Conservation (phyloP, 2,797 vertebrate species). For the Philypnodon macrostomus region DNA sequence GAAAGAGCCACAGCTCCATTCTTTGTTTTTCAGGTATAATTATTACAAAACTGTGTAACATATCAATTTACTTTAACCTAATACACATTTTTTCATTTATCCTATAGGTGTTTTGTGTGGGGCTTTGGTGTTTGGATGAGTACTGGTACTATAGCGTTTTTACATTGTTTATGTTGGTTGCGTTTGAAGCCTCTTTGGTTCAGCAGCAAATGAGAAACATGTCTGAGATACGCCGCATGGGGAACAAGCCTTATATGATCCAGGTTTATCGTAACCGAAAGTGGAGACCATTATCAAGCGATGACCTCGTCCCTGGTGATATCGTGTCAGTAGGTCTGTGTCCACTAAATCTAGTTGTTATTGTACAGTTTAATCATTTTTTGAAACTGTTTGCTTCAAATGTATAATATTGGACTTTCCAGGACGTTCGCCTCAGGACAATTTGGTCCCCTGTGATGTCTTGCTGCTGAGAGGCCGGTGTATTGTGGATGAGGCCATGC, state of each 20-base stretch:
- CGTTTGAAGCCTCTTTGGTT: conserved; percentile 94
- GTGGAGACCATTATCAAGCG: conserved; percentile 93
- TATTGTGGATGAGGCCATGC: conserved; percentile 96
- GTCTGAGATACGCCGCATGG: conserved; percentile 94
- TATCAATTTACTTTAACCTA: neutral
- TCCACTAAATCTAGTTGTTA: conserved; percentile 11
- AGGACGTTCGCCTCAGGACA: conserved; percentile 94
- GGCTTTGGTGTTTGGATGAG: conserved; percentile 95
- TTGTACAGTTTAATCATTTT: neutral
- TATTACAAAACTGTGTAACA: neutral
- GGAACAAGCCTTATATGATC: conserved; percentile 93
- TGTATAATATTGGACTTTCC: conserved; percentile 13
- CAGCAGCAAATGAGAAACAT: conserved; percentile 98
- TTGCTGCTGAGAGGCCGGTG: conserved; percentile 91
- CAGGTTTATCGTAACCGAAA: conserved; percentile 97
- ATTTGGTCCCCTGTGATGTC: conserved; percentile 92
- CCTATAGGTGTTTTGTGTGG: conserved; percentile 92
- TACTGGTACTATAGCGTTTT: conserved; percentile 99
- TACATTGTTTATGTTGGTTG: conserved; percentile 96
- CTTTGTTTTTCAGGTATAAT: conserved; percentile 92
- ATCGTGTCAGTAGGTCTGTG: conserved; percentile 88
- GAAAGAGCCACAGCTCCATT: conserved; percentile 95
- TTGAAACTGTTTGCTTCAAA: conserved; percentile 4
- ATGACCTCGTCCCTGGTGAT: conserved; percentile 92
- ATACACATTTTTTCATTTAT: neutral